Percentiles rank a stretch among this genome's conserved stretches.
These are phyloP conservation scores for Drosophila azteca DNA, from an alignment of 1,140 invertebrate genomes.

Conservation along the genomic window DNA sequence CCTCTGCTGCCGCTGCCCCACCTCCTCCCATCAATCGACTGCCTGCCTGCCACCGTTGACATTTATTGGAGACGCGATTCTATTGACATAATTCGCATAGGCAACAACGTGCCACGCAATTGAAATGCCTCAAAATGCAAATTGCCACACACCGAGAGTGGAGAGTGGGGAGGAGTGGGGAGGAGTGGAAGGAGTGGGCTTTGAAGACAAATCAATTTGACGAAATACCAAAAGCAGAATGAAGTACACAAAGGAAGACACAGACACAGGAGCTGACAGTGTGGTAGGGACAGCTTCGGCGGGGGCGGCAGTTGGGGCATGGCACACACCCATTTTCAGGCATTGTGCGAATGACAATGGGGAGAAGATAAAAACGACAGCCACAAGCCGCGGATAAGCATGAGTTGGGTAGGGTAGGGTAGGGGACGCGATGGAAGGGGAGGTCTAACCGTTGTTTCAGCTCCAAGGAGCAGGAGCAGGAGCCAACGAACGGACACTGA, in stretches of 20 bases:
- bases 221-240: slow-evolving; percentile 33
- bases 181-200: no score
- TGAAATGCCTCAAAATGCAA: slow-evolving; percentile 76
- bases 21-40: slow-evolving; percentile 25
- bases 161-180: no score
- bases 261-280: slow-evolving; percentile 31
- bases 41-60: slow-evolving; percentile 43
- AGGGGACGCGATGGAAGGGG: no score
- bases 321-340: slow-evolving; percentile 38
- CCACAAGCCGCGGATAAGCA: slow-evolving; percentile 51
- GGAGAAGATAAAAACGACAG: slow-evolving; percentile 71
- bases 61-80: slow-evolving; percentile 75
- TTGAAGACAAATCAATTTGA: slow-evolving; percentile 74
- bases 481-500: slow-evolving; percentile 18
- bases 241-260: not conserved
- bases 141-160: slow-evolving; percentile 48
- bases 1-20: not conserved
- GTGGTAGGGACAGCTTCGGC: slow-evolving; percentile 11
- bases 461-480: slow-evolving; percentile 14
- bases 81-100: slow-evolving; percentile 80
- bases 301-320: slow-evolving; percentile 9
- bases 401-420: slow-evolving; percentile 12
- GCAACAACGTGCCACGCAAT: slow-evolving; percentile 76
- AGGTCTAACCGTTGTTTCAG: slow-evolving; percentile 64
- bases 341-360: slow-evolving; percentile 74